Percentiles rank a stretch among this genome's conserved stretches.
phyloP scores from a whole-genome alignment of 2,888 invertebrate species.

The Brachyptera putata region DNA sequence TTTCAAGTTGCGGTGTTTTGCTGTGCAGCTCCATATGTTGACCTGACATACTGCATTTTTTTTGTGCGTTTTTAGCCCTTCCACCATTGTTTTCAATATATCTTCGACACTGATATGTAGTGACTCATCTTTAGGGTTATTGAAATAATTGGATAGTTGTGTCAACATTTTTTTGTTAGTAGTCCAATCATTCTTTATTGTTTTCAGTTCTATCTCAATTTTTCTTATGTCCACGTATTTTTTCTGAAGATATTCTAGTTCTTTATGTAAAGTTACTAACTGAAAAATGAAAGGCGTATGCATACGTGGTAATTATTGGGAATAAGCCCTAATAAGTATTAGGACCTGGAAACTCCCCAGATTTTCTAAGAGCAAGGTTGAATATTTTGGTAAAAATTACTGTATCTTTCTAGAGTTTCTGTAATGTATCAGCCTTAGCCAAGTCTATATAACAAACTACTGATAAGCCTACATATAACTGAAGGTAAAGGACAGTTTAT shows the following conservation, averaged over 20 bases:
- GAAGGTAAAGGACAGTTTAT: too few relatives aligned
- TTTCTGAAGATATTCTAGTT: neutral
- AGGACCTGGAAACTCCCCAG: too few relatives aligned
- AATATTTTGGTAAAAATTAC: too few relatives aligned
- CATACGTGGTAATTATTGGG: too few relatives aligned
- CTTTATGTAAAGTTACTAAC: neutral
- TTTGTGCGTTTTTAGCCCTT: neutral
- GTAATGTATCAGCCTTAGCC: too few relatives aligned
- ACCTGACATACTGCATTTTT: neutral
- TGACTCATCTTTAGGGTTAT: neutral
- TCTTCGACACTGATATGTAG: neutral
- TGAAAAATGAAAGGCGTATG: neutral
- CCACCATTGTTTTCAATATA: neutral
- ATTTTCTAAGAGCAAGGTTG: too few relatives aligned
- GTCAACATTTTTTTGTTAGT: neutral
- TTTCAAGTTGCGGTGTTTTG: neutral
- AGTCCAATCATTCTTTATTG: neutral
- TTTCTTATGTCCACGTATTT: neutral
- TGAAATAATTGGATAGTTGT: neutral
- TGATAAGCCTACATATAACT: too few relatives aligned
- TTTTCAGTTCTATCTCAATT: neutral
- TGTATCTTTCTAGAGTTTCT: too few relatives aligned
- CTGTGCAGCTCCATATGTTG: neutral
- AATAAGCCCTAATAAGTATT: too few relatives aligned
- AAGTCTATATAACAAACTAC: too few relatives aligned